A percentile compares a stretch with the other conserved stretches of the same genome.
phyloP scores from a whole-genome alignment of 2,113 vertebrate species.

The Campylomormyrus tamandua region DNA sequence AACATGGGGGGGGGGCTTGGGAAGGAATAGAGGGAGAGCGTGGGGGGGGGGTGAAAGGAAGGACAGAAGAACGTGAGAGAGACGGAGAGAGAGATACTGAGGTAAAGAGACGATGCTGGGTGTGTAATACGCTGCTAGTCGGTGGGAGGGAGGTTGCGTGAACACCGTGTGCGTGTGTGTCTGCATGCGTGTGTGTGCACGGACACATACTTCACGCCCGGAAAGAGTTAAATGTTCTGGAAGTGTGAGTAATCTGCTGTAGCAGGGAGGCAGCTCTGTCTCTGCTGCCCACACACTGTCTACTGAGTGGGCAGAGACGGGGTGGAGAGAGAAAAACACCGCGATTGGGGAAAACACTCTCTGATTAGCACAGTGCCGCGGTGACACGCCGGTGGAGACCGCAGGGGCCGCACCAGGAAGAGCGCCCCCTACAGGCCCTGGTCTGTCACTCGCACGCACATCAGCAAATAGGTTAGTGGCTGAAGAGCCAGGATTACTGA shows the following conservation, averaged over 20 bases:
- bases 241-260: constrained; percentile 10
- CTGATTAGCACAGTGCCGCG: background rate
- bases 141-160: background rate
- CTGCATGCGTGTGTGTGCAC: background rate
- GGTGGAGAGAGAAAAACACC: background rate
- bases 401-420: background rate
- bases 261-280: background rate
- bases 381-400: no score
- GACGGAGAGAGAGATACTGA: background rate
- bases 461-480: background rate
- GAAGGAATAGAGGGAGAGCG: background rate
- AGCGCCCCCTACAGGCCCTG: background rate
- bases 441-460: background rate
- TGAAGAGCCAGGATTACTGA: background rate
- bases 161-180: background rate
- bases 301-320: background rate
- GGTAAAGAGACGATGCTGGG: background rate
- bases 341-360: background rate
- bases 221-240: constrained; percentile 20
- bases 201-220: background rate
- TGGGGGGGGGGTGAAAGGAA: background rate
- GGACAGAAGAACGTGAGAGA: background rate
- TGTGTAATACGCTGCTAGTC: no score
- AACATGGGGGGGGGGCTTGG: background rate
- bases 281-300: constrained; percentile 16